phyloP scores from a whole-genome alignment of 1,140 invertebrate species.

The Archivesica marissinica region DNA sequence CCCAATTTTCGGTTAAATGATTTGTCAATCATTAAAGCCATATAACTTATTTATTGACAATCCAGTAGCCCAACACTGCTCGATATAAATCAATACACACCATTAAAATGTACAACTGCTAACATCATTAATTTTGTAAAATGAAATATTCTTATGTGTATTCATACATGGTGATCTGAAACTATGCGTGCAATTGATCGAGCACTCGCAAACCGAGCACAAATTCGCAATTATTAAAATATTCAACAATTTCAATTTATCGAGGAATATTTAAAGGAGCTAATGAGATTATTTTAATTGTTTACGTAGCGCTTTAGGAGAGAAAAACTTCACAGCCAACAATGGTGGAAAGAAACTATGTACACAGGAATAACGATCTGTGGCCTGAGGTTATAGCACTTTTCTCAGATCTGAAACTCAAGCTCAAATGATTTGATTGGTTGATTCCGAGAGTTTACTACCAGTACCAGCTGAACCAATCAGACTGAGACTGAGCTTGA shows the following conservation, averaged over 20 bases:
- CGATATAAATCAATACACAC: conserved; percentile 17
- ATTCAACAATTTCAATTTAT: conserved; percentile 48
- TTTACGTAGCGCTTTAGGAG: conserved; percentile 30
- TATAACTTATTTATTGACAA: conserved; percentile 16
- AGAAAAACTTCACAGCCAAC: conserved; percentile 26
- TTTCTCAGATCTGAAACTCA: too few species aligned
- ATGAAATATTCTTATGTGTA: too few species aligned
- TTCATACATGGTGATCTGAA: too few species aligned
- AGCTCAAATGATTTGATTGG: too few species aligned
- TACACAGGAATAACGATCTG: background rate
- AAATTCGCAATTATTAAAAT: conserved; percentile 18
- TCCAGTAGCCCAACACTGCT: background rate
- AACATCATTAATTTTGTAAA: background rate
- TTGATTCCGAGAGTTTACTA: too few species aligned
- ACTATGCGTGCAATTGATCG: background rate
- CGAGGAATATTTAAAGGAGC: conserved; percentile 22
- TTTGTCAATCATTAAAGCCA: conserved; percentile 12
- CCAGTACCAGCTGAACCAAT: too few species aligned
- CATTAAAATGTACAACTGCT: conserved; percentile 34
- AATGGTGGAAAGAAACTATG: conserved; percentile 13
- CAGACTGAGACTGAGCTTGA: too few species aligned
- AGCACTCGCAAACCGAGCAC: background rate
- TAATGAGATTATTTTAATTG: conserved; percentile 46
- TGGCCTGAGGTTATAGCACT: too few species aligned
- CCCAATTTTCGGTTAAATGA: too few species aligned